Evolutionary conservation across 2,888 invertebrate genomes (phyloP), one percentile per base, ranked within the genome.

Genomic region (Phengaris arion): DNA sequence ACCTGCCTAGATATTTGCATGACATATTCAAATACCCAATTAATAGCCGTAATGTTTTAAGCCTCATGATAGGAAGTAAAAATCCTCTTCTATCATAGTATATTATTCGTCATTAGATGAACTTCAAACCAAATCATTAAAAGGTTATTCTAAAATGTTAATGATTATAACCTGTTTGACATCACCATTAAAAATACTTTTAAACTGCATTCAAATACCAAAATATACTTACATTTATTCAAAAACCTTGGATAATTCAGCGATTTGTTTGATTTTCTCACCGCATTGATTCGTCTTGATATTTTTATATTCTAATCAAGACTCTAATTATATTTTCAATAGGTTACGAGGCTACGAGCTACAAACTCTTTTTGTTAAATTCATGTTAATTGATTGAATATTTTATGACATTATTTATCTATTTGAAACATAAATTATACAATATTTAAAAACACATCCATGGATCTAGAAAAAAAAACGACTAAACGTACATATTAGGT

Each of bases 141-240:
- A 64, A 64, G 64, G 64, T 64, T 64, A 64, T 64, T 64, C 64
- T 35, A 6, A 64, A 64, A 64, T 64, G 64, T 64, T 64, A 64
- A 64, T 35, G 64, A 64, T 64, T 35, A 10, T 35, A 64, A 64
- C 64, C 64, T 35, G 64, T 45, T 64, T 64, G 64, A 10, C 35
- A 64, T 64, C 64, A 7, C 13, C 64, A 12, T 64, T 64, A 64
- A 64, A 64, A 22, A 35, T 64, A 64, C 59, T 64, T 57, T 57
- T 64, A 10, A 45, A 64, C 13, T 64, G 64, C 64, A 64, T 64
- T 64, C 12, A 35, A 64, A 64, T 35, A 64, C n/a, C n/a, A 6
- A 45, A 35, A 15, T 59, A 54, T 12, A 59, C 22, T 59, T 22
- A 59, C 59, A 59, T 59, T 22, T 64, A 64, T 64, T 64, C 64